These are phyloP conservation scores for Eugnorisma glareosa DNA, from an alignment of 2,888 invertebrate genomes.

Conservation along the genomic window DNA sequence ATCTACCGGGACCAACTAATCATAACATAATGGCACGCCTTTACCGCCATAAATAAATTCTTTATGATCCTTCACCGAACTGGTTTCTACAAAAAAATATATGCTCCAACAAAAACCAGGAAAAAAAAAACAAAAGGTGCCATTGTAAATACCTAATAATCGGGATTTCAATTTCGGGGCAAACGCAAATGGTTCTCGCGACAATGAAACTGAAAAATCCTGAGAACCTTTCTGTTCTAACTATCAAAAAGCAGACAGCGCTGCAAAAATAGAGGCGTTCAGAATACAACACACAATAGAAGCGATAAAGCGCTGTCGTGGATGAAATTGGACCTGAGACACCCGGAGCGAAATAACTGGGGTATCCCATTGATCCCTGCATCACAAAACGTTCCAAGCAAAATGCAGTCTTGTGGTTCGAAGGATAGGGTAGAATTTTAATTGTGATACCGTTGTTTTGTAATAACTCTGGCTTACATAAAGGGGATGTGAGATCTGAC, in stretches of 20 bases:
- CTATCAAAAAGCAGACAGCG: conserved; percentile 74
- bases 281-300: conserved; percentile 33
- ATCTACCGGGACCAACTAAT: conserved; percentile 81
- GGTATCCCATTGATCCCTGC: conserved; percentile 84
- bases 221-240: conserved; percentile 79
- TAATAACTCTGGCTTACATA: conserved; percentile 87
- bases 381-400: conserved; percentile 38
- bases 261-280: conserved; percentile 67
- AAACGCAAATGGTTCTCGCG: conserved; percentile 75
- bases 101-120: conserved; percentile 71
- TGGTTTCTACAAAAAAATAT: conserved; percentile 79
- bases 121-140: conserved; percentile 74
- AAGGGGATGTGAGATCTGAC: conserved; percentile 87
- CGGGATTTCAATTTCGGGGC: conserved; percentile 74
- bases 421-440: conserved; percentile 59
- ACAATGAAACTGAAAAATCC: conserved; percentile 84
- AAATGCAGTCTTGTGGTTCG: conserved; percentile 55
- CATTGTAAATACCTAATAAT: conserved; percentile 84
- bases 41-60: conserved; percentile 80
- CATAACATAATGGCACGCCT: conserved; percentile 85
- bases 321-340: conserved; percentile 75
- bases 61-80: conserved; percentile 78
- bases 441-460: conserved; percentile 67
- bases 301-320: conserved; percentile 77
- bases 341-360: conserved; percentile 85